phyloP scores from a whole-genome alignment of 2,888 invertebrate species.

The Drosophila siamana region DNA sequence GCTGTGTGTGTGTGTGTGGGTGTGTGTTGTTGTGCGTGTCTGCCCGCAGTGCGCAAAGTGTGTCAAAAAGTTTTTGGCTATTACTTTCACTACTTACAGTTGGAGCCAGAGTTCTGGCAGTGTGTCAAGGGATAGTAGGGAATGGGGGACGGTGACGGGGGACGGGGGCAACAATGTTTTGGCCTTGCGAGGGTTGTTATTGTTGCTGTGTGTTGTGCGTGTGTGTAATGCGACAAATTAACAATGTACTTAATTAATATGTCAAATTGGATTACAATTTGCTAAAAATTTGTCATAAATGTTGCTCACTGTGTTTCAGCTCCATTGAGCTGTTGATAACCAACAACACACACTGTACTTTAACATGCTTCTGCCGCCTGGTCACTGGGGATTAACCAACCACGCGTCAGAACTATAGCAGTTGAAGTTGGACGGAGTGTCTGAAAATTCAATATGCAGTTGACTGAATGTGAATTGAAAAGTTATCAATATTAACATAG shows the following conservation, averaged over 20 bases:
- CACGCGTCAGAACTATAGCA: background rate
- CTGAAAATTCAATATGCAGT: background rate
- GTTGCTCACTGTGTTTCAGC: conserved; percentile 44
- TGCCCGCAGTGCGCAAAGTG: conserved; percentile 64
- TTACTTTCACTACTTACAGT: conserved; percentile 78
- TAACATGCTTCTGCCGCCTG: background rate
- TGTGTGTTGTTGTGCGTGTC: conserved; percentile 32
- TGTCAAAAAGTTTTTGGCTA: conserved; percentile 77
- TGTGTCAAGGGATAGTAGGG: background rate
- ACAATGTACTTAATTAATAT: conserved; percentile 79
- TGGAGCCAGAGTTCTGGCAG: conserved; percentile 33
- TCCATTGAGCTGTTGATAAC: conserved; percentile 16
- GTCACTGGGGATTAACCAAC: background rate
- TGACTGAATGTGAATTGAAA: background rate
- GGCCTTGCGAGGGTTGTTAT: conserved; percentile 40
- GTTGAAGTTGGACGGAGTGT: background rate
- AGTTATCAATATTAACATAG: too few species aligned
- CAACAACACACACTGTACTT: conserved; percentile 16
- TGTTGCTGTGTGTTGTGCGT: conserved; percentile 27
- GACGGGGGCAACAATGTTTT: background rate
- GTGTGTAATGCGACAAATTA: conserved; percentile 76
- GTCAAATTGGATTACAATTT: conserved; percentile 78
- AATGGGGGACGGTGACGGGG: too few species aligned
- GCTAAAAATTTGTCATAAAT: conserved; percentile 75
- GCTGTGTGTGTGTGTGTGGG: background rate